A percentile compares a stretch with the other conserved stretches of the same genome.
phyloP scores from a whole-genome alignment of 2,113 vertebrate genomes.

The Salvelinus namaycush region DNA sequence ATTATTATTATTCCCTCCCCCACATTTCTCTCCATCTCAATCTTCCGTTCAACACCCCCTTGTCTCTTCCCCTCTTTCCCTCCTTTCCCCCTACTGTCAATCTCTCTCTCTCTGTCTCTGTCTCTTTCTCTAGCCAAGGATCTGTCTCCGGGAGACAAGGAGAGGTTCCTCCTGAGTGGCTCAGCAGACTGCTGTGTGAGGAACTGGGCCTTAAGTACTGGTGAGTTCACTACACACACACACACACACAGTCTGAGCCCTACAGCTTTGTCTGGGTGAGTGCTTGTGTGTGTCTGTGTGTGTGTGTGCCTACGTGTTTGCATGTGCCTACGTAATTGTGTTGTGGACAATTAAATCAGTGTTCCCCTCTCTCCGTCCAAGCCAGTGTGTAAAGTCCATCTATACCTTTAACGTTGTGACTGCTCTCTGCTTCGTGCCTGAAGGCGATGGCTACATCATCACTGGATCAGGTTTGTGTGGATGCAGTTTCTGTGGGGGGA shows the following conservation, averaged over 20 bases:
- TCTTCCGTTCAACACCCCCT: conserved; percentile 18
- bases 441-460: conserved; percentile 71
- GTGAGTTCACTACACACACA: conserved; percentile 52
- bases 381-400: conserved; percentile 77
- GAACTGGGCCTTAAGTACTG: conserved; percentile 77
- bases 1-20: too few relatives aligned
- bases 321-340: not conserved
- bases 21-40: not conserved
- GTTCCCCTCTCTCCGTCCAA: conserved; percentile 54
- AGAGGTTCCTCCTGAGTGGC: conserved; percentile 78
- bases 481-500: not conserved
- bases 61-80: conserved; percentile 17
- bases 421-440: conserved; percentile 73
- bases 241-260: conserved; percentile 1
- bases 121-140: conserved; percentile 55
- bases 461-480: conserved; percentile 73
- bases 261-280: not conserved
- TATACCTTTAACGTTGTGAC: conserved; percentile 78
- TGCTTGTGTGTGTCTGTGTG: not conserved
- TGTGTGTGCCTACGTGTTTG: not conserved
- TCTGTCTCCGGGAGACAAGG: conserved; percentile 67
- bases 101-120: conserved; percentile 10
- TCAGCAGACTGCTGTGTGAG: conserved; percentile 77
- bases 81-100: conserved; percentile 3
- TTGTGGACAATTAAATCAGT: conserved; percentile 38